Evolutionary conservation across 2,113 vertebrate genomes (phyloP).

Genomic region (Lynx canadensis): DNA sequence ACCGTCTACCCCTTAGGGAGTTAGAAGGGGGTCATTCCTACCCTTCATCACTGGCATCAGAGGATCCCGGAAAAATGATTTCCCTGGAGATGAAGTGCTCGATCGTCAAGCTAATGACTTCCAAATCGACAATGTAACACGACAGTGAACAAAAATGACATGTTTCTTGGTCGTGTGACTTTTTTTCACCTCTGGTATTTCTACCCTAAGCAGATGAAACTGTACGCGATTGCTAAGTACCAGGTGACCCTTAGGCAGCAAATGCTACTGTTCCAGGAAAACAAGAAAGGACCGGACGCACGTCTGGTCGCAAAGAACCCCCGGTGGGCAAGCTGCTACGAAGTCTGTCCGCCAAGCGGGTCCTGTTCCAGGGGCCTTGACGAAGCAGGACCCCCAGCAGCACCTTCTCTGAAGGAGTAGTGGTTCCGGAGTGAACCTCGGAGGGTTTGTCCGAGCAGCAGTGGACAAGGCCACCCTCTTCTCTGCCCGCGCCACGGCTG

Average conservation of each 20-base stretch:
- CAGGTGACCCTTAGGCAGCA: neutral
- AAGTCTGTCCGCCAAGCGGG: rapidly evolving
- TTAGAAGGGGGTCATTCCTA: neutral
- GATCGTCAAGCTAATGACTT: neutral
- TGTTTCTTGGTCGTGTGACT: neutral
- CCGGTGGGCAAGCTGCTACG: rapidly evolving
- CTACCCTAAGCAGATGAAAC: neutral
- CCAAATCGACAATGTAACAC: neutral
- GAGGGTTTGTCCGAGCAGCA: neutral
- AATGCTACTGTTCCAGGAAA: neutral
- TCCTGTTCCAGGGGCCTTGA: neutral
- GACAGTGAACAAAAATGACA: neutral
- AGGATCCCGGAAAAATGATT: neutral
- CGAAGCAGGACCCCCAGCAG: no score
- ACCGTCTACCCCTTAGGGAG: neutral
- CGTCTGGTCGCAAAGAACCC: rapidly evolving
- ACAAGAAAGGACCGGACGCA: rapidly evolving
- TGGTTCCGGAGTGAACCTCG: rapidly evolving
- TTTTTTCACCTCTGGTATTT: neutral
- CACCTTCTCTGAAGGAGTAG: neutral
- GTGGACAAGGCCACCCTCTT: neutral
- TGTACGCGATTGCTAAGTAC: neutral
- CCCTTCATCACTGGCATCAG: neutral
- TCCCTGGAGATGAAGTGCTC: neutral
- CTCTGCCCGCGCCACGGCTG: neutral